Base-by-base conservation (phyloP, 2,797 vertebrate genomes). In the Lophura swinhoii region DNA sequence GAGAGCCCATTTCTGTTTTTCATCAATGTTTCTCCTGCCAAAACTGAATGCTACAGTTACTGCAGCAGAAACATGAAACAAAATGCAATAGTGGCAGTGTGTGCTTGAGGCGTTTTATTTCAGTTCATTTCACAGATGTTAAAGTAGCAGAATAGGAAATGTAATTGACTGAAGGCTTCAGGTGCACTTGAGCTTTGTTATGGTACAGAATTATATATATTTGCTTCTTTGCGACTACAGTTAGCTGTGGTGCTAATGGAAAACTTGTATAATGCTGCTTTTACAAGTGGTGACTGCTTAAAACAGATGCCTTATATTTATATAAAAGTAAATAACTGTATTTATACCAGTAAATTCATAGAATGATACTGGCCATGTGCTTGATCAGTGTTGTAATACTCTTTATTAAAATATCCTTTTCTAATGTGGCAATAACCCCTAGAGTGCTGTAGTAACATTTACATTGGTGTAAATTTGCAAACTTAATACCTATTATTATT, bases 91-190 rank as follows among this genome's bases (percentile, higher is more conserved):
- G 53, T 41, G 59, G 5, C 22, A 68, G 8, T 29, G 7, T 44
- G 17, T 60, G 10, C 72, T 73, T 59, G 37, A 69, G 53, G 33
- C 20, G 7, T 64, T 79, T 79, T 58, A 7, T 53, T 78, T 81
- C 41, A 28, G 20, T 88, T 90, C 3, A 55, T 91, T 84, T 87
- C 75, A 69, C 18, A 20, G 60, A 73, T 87, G 51, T 60, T 87
- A 68, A 48, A 79, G 44, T 10, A 64, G 22, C 20, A 64, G 68
- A 90, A 37, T 15, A 48, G 31, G 58, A 87, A 77, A 62, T 85
- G 8, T 35, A 29, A 44, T 76, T 72, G 59, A 20, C 14, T 43
- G 55, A 84, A 68, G 9, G 56, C 67, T 91, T 79, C 41, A 16
- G 56, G 37, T 76, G 46, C 10, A 11, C 28, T 87, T 63, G 46